phyloP scores from a whole-genome alignment of 2,113 vertebrate genomes.

The Chamaetylas fuelleborni region DNA sequence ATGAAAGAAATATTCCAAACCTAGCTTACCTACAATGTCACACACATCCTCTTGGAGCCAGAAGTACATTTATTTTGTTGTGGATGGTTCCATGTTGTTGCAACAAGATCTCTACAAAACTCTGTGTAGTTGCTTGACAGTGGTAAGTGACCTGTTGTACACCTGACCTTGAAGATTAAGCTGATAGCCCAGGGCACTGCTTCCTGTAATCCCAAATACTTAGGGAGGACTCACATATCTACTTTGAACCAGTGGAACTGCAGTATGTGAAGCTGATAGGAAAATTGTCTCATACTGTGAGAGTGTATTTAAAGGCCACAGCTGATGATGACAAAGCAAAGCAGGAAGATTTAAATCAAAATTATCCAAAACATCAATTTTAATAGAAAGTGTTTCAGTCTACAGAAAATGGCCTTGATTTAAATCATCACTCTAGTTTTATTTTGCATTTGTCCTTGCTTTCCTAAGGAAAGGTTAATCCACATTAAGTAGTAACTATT shows the following conservation, averaged over 20 bases:
- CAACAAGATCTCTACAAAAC: not conserved
- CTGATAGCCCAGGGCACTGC: not conserved
- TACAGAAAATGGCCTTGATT: not conserved
- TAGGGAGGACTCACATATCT: not conserved
- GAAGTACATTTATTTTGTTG: not conserved
- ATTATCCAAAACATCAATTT: not conserved
- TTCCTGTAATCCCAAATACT: not conserved
- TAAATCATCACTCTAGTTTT: not conserved
- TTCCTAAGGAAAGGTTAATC: conserved; percentile 13
- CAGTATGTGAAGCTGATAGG: not conserved
- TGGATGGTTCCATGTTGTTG: not conserved
- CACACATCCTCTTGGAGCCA: not conserved
- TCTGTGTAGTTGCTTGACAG: not conserved
- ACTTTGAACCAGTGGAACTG: not conserved
- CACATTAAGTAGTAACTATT: not conserved
- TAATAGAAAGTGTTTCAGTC: not conserved
- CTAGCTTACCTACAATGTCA: not conserved
- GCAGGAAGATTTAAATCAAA: not conserved
- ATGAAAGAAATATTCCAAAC: not conserved
- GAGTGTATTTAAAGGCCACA: not conserved
- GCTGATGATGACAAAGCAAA: not conserved
- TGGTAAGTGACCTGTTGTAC: not conserved
- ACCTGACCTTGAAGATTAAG: not conserved
- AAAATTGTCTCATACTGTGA: not conserved
- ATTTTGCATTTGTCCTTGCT: not conserved